A percentile compares a stretch with the other conserved stretches of the same genome.
Conservation (phyloP, 2,888 invertebrate species). For the Melipona bicolor region DNA sequence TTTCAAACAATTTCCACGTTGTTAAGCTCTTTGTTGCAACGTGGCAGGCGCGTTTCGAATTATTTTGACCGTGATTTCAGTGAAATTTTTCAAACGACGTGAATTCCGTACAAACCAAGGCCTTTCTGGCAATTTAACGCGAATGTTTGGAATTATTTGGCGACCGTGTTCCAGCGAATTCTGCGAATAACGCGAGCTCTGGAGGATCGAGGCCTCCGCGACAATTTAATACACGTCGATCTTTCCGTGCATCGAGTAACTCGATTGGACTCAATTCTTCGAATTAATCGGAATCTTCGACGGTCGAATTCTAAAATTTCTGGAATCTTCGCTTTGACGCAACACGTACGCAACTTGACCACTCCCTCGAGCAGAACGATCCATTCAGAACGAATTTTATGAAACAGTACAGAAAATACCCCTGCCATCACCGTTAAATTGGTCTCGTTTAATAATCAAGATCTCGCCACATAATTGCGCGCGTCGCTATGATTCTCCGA, state of each 20-base stretch:
- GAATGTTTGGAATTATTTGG: not conserved
- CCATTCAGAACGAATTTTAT: not conserved
- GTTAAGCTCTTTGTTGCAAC: no score
- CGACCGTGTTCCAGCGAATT: not conserved
- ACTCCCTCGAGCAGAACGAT: not conserved
- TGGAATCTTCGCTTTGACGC: not conserved
- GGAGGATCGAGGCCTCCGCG: not conserved
- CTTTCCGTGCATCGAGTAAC: not conserved
- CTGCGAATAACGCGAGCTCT: not conserved
- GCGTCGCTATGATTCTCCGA: conserved; percentile 2
- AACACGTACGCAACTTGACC: not conserved
- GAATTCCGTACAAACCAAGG: not conserved
- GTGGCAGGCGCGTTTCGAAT: no score
- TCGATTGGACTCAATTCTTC: not conserved
- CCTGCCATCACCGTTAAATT: not conserved
- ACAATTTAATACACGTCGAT: not conserved
- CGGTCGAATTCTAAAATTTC: not conserved
- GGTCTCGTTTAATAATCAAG: conserved; percentile 21
- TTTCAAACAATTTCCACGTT: not conserved
- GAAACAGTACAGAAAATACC: not conserved
- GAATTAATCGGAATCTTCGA: not conserved
- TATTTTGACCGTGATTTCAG: no score
- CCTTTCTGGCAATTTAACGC: not conserved
- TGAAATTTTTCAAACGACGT: not conserved
- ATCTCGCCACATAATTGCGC: not conserved